phyloP scores from a whole-genome alignment of 2,888 invertebrate species.

The Philonicus albiceps region DNA sequence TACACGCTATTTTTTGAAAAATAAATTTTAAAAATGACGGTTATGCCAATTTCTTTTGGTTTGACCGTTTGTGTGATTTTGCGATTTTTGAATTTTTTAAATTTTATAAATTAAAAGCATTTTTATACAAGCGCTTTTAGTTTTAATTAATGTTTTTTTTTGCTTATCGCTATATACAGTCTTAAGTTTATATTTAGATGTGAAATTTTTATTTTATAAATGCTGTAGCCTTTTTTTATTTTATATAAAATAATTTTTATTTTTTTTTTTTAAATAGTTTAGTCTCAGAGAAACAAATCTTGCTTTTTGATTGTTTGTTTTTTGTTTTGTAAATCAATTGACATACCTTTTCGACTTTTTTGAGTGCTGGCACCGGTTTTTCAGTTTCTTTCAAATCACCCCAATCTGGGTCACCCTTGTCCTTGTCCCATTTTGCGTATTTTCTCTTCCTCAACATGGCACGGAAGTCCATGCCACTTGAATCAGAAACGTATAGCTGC shows the following conservation, averaged over 20 bases:
- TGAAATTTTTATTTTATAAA: not conserved
- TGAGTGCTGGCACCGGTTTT: conserved; percentile 83
- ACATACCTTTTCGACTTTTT: conserved; percentile 93
- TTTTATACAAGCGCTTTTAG: not conserved
- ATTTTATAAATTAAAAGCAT: not conserved
- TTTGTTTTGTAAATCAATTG: conserved; percentile 6
- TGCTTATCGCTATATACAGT: not conserved
- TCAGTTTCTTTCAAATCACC: conserved; percentile 92
- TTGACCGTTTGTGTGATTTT: too few species aligned
- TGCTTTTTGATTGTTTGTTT: not conserved
- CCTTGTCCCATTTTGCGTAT: conserved; percentile 91
- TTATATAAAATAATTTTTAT: too few species aligned
- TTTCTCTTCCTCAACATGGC: conserved; percentile 96
- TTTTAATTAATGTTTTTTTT: not conserved
- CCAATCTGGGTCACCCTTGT: conserved; percentile 92
- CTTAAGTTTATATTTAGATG: not conserved
- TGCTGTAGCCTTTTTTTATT: not conserved
- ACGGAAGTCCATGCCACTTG: conserved; percentile 99
- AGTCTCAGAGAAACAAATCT: too few species aligned
- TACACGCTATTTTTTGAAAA: not conserved
- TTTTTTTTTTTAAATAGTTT: not conserved
- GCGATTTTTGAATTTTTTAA: not conserved
- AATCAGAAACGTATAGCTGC: conserved; percentile 95
- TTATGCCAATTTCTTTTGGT: not conserved
- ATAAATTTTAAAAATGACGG: too few species aligned